Percentiles rank a stretch among this genome's conserved stretches.
phyloP scores from a whole-genome alignment of 2,888 invertebrate species.

The Parascotia fuliginaria region DNA sequence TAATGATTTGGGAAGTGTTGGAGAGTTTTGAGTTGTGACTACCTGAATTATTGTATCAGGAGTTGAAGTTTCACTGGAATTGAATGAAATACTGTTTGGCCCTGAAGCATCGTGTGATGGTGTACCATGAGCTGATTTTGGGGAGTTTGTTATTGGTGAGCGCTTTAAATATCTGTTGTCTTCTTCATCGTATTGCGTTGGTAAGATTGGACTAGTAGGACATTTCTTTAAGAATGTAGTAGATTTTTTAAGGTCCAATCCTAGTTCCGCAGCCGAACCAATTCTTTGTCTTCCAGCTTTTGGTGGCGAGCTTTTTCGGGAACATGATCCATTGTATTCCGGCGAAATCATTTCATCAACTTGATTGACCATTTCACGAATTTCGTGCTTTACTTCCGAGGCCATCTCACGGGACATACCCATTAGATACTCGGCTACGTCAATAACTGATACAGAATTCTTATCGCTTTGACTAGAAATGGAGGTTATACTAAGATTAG shows the following conservation, averaged over 20 bases:
- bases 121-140: slow-evolving; percentile 75
- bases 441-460: slow-evolving; percentile 90
- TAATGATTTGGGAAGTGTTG: slow-evolving; percentile 79
- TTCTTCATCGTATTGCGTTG: slow-evolving; percentile 69
- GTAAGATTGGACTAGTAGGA: slow-evolving; percentile 78
- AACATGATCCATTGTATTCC: slow-evolving; percentile 66
- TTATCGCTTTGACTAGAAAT: slow-evolving; percentile 87
- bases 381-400: slow-evolving; percentile 92
- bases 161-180: slow-evolving; percentile 59
- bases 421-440: slow-evolving; percentile 91
- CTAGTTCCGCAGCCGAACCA: slow-evolving; percentile 78
- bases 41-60: slow-evolving; percentile 84
- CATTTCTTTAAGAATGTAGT: slow-evolving; percentile 71
- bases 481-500: slow-evolving; percentile 79
- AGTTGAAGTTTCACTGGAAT: slow-evolving; percentile 83
- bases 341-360: slow-evolving; percentile 89
- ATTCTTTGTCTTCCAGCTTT: slow-evolving; percentile 71
- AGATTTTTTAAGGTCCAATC: slow-evolving; percentile 66
- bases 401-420: slow-evolving; percentile 92
- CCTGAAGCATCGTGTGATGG: slow-evolving; percentile 78
- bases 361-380: slow-evolving; percentile 90
- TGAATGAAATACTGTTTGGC: slow-evolving; percentile 79
- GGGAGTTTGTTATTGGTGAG: slow-evolving; percentile 69
- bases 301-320: slow-evolving; percentile 80
- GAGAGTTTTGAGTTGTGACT: slow-evolving; percentile 72